Base-by-base conservation (phyloP, 2,888 invertebrate species). In the Caenorhabditis japonica region DNA sequence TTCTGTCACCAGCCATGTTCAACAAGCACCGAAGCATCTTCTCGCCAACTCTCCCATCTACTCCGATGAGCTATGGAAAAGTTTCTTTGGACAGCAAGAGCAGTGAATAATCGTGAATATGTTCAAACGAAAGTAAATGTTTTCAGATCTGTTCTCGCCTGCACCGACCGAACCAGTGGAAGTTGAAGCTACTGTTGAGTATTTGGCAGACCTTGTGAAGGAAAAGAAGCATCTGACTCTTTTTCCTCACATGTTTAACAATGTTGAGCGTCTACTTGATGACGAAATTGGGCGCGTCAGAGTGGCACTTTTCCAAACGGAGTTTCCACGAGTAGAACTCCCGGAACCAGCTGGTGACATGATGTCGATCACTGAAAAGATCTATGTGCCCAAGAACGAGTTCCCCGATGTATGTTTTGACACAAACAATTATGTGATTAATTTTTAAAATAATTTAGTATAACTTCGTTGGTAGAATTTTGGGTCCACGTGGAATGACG, bases 401-500 rank as follows among this genome's bases (percentile, higher is more conserved):
- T 95, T 96, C 90, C 97, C 97, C 91, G 97, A 97, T 91, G 97
- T 97, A 91, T 95, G 95, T 49, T 39, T 3, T 3, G 8, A 25
- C 1, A 19, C 43, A 23, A 49, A 8, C 13, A 13, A 49, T n/a
- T 27, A 4, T 5, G 7, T 3, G 7, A 13, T 8, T 13, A 30
- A n/a, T 43, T 30, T 17, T 4, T 15, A 46, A 34, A 12, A n/a
- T n/a, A n/a, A n/a, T 94, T 76, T 92, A 97, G 97, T 99, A 97
- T 91, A 99, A 99, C 91, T 99, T 99, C 90, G 97, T 99, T 87
- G 99, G 97, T 88, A 92, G 97, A 91, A 97, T 99, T 91, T 91
- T 99, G 88, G 99, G 99, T 58, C 97, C 97, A 82, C 92, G 99
- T 87, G 99, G 99, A 84, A 99, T 99, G 97, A 99, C 99, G 82